Evolutionary conservation across 2,113 vertebrate species (phyloP).

Genomic region (Ictidomys tridecemlineatus): DNA sequence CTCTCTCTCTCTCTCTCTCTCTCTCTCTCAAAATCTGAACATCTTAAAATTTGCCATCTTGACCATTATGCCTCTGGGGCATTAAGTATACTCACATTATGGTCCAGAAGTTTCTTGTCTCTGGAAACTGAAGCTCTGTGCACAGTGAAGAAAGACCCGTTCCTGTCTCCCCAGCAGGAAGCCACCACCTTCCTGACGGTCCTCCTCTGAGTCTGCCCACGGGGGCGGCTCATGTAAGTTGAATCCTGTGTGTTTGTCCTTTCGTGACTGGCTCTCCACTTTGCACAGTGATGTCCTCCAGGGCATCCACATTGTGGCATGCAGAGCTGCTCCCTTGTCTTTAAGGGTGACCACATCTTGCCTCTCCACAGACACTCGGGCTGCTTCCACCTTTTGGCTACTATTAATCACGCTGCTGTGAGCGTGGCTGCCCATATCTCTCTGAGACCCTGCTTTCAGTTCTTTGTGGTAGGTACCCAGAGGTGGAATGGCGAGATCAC

Average conservation of each 20-base stretch:
- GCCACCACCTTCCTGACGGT: not conserved
- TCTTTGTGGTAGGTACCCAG: not conserved
- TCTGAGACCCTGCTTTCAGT: not conserved
- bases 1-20: too few species aligned
- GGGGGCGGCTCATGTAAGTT: accelerated
- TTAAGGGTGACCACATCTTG: not conserved
- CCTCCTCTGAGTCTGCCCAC: not conserved
- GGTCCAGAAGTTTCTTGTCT: not conserved
- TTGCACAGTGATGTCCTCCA: not conserved
- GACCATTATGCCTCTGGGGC: not conserved
- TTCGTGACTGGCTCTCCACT: not conserved
- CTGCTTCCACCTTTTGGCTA: not conserved
- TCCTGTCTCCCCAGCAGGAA: not conserved
- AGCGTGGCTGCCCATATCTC: accelerated
- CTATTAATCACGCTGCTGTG: accelerated
- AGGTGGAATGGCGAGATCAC: not conserved
- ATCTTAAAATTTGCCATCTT: not conserved
- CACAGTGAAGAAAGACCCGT: accelerated
- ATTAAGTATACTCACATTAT: not conserved
- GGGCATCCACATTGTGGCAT: not conserved
- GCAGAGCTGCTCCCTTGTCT: not conserved
- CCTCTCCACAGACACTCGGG: accelerated
- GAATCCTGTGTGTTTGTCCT: not conserved
- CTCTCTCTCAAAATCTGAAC: not conserved
- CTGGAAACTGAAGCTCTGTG: not conserved